phyloP scores from a whole-genome alignment of 2,888 invertebrate genomes.

The Cheilosia vulpina region DNA sequence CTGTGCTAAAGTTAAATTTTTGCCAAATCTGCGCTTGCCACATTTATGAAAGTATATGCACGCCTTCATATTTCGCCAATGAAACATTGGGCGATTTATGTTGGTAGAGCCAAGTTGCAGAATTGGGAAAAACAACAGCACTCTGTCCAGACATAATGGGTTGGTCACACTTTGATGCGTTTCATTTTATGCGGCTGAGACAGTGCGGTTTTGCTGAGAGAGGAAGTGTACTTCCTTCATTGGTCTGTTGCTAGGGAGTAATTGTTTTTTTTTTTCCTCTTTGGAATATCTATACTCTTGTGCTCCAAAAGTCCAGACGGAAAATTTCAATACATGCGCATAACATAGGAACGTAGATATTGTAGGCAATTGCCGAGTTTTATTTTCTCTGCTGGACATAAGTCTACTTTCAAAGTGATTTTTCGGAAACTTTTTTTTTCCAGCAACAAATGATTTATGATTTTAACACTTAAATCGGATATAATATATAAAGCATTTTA shows the following conservation, averaged over 20 bases:
- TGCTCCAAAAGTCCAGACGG: slow-evolving; percentile 45
- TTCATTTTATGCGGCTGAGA: not conserved
- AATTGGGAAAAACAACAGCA: not conserved
- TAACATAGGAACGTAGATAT: slow-evolving; percentile 45
- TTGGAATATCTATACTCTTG: slow-evolving; percentile 31
- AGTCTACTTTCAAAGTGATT: not conserved
- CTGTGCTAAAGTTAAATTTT: not conserved
- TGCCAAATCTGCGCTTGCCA: slow-evolving; percentile 11
- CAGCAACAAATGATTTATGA: slow-evolving; percentile 33
- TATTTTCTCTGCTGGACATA: slow-evolving; percentile 1
- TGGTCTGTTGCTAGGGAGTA: slow-evolving; percentile 55
- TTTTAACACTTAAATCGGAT: not conserved
- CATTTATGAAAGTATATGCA: slow-evolving; percentile 2
- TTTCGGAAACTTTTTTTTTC: not conserved
- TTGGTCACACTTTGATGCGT: slow-evolving; percentile 17
- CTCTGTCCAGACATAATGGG: not conserved
- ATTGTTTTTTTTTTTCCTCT: slow-evolving; percentile 20
- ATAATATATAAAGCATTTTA: not conserved
- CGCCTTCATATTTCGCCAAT: no score
- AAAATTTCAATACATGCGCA: slow-evolving; percentile 60
- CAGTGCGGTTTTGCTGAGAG: not conserved
- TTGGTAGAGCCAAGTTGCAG: slow-evolving; percentile 1
- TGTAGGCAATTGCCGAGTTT: slow-evolving; percentile 11
- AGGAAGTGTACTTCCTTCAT: not conserved
- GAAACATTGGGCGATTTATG: not conserved